Evolutionary conservation across 2,888 invertebrate species (phyloP), one percentile per base, ranked within the genome.

Genomic region (Dicyrtomina minuta): DNA sequence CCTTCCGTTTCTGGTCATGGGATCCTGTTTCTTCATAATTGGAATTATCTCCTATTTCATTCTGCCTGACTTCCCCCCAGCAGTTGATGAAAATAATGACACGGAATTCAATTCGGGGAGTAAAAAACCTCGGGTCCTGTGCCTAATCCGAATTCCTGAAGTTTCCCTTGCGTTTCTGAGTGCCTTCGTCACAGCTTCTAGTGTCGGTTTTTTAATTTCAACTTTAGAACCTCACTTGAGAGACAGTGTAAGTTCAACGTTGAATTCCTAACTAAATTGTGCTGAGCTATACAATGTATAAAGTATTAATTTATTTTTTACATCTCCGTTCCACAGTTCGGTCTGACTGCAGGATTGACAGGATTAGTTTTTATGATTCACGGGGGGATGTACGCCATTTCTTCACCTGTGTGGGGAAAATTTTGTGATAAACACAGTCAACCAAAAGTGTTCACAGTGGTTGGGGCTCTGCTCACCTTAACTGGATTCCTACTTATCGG

Each of bases 211-310:
- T 79, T 81, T 86, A 26, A 91, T 92, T 81, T 93, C 94, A 0
- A 94, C 94, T 0, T 83, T 96, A 22, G 92, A 94, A 78, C 91
- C 91, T 0, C 95, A 95, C 84, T 84, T 95, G n/a, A 81, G 90
- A 74, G 85, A 86, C 82, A 56, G 55, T 17, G 64, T 64, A 64
- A 59, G 6, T 53, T 22, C 12, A 49, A 49, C 17, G 12, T 20
- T 20, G 20, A 53, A 66, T 43, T 22, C 68, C 41, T 62, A 55
- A 20, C 20, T 20, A 41, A 27, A 79, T 79, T 55, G 3, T 33
- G 33, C 8, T 33, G 3, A 33, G 33, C 33, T 3, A 8, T 8
- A 33, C 3, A 33, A 33, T 33, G 4, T 6, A 46, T 13, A 46
- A 12, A n/a, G 15, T 4, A 12, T 24, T 22, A 55, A 12, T 46